Conservation (phyloP, 2,113 vertebrate genomes). For the Eclectus roratus region DNA sequence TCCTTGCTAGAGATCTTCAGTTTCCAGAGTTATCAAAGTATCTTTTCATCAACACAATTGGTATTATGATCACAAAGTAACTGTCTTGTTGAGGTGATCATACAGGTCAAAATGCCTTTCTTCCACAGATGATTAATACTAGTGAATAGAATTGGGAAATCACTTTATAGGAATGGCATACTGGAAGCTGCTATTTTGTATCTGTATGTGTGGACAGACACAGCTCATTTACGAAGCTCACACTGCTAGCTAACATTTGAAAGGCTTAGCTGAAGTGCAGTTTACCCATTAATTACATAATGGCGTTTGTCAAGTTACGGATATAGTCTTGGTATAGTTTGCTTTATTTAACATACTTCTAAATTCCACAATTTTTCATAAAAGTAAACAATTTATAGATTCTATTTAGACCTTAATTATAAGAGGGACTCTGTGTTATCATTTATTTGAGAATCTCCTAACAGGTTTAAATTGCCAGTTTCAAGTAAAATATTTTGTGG, state of each 20-base stretch:
- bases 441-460: neutral
- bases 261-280: neutral
- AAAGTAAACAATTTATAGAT: neutral
- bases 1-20: neutral
- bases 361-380: neutral
- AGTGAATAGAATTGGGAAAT: neutral
- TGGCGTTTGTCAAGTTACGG: neutral
- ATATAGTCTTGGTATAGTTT: neutral
- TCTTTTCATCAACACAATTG: neutral
- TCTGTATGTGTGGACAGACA: neutral
- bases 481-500: neutral
- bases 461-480: neutral
- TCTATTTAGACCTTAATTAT: neutral
- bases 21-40: neutral
- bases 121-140: neutral
- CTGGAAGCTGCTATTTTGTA: neutral
- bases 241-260: neutral
- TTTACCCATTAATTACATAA: neutral
- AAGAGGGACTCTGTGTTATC: neutral
- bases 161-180: neutral
- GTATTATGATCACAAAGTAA: neutral
- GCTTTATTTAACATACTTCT: neutral
- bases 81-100: neutral
- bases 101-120: neutral
- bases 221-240: neutral